A percentile compares a stretch with the other conserved stretches of the same genome.
Conservation (phyloP, 2,888 invertebrate genomes). For the Hypsopygia costalis region DNA sequence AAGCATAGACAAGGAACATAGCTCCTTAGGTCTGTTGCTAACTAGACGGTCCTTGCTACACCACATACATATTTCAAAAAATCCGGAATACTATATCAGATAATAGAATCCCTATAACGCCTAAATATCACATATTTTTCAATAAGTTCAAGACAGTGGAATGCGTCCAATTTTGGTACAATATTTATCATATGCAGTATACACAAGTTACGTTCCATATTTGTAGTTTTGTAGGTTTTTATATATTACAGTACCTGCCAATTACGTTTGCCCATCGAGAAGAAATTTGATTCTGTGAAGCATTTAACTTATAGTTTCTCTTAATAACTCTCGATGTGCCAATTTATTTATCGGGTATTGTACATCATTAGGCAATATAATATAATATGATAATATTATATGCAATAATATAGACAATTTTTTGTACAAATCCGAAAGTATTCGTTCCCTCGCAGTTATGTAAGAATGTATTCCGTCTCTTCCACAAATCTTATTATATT, state of each 20-base stretch:
- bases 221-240: constrained; percentile 18
- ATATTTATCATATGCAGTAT: constrained; percentile 13
- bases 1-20: too few relatives aligned
- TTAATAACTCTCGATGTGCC: too few relatives aligned
- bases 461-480: background rate
- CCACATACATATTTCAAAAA: too few relatives aligned
- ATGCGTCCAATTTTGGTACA: constrained; percentile 4
- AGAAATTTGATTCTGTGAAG: background rate
- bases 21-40: too few relatives aligned
- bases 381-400: too few relatives aligned
- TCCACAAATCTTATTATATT: background rate
- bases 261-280: background rate
- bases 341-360: background rate
- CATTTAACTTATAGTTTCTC: too few relatives aligned
- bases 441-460: background rate
- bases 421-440: constrained; percentile 14
- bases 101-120: too few relatives aligned
- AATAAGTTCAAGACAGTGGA: constrained; percentile 7
- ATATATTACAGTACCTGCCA: constrained; percentile 10
- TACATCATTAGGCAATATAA: constrained; percentile 3
- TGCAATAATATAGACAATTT: constrained; percentile 16
- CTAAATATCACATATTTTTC: too few relatives aligned
- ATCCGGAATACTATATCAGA: too few relatives aligned
- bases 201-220: constrained; percentile 18
- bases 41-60: too few relatives aligned